Evolutionary conservation across 1,140 invertebrate species (phyloP).

Genomic region (Zophobas morio): DNA sequence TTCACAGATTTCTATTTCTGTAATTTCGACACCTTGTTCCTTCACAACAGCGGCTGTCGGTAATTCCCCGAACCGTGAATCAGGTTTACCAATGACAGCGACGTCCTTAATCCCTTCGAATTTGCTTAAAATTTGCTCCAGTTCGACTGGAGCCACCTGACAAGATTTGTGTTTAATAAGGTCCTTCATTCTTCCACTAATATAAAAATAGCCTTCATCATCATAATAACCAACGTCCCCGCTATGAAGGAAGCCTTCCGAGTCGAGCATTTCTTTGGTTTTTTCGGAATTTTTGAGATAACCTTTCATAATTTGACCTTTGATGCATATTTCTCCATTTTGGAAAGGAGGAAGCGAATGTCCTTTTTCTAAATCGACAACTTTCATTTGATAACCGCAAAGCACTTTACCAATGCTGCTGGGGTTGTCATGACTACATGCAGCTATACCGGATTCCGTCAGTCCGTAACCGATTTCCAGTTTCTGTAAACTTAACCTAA

Average conservation of each 20-base stretch:
- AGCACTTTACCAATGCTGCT: background rate
- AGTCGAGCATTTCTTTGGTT: constrained; percentile 71
- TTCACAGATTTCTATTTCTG: too few relatives aligned
- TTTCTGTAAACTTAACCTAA: constrained; percentile 55
- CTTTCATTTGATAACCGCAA: constrained; percentile 7
- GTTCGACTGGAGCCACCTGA: constrained; percentile 83
- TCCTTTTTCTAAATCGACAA: constrained; percentile 68
- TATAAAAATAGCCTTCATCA: constrained; percentile 76
- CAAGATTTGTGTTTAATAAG: constrained; percentile 86
- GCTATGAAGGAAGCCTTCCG: constrained; percentile 81
- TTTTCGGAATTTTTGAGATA: constrained; percentile 72
- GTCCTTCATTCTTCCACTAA: constrained; percentile 85
- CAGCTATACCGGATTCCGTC: constrained; percentile 73
- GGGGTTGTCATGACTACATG: background rate
- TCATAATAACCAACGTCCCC: constrained; percentile 86
- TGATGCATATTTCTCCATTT: constrained; percentile 79
- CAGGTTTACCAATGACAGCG: constrained; percentile 77
- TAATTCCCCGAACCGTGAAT: too few relatives aligned
- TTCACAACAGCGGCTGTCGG: too few relatives aligned
- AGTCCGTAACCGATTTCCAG: constrained; percentile 78
- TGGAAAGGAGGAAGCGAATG: constrained; percentile 73
- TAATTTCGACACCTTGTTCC: too few relatives aligned
- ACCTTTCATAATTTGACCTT: constrained; percentile 76
- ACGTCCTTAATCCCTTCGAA: constrained; percentile 79
- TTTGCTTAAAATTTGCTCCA: constrained; percentile 79